Base-by-base conservation (phyloP, 1,140 invertebrate genomes). In the Scaptomyza montana region DNA sequence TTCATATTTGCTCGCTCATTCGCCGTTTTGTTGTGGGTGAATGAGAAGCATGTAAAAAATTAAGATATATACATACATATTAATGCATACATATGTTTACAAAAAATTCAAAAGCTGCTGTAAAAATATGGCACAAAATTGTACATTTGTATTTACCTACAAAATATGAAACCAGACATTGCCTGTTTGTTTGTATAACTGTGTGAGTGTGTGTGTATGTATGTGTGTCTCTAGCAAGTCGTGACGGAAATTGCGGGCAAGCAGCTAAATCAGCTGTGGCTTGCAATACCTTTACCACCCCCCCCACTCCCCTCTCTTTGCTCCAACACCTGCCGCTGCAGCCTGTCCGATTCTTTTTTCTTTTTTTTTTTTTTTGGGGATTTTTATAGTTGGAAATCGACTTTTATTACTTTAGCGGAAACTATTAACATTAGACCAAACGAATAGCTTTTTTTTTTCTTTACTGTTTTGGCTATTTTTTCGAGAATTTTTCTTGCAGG, bases 201-300 rank as follows among this genome's bases (percentile, higher is more conserved):
- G 12, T 13, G 49, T 50, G 21, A 47, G 56, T 46, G 56, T 36
- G 16, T 56, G 62, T 66, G 46, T 49, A 36, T 10, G 56, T 46
- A 43, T 36, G 16, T 56, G 62, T 66, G 46, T 49, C 33, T 10
- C 50, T n/a, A 30, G 10, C 57, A 79, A 87, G 56, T 78, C 79
- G 82, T 82, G 78, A 81, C 81, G 82, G 82, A 86, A 85, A 85
- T 84, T 72, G 80, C 80, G 77, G 66, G 60, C 72, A 74, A 63
- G 71, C 60, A 41, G 59, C 66, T 51, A 61, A 78, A 84, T 80
- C 80, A 84, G 80, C 82, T 87, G 81, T 86, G 63, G 53, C 55
- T 19, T 80, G 77, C 77, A 75, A 49, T 53, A 56, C 8, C 54
- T 33, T 36, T 30, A 16, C 49, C 12, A 7, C 36, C 1, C 5